Evolutionary conservation across 2,888 invertebrate genomes (phyloP).

Genomic region (Phymatocera aterrima): DNA sequence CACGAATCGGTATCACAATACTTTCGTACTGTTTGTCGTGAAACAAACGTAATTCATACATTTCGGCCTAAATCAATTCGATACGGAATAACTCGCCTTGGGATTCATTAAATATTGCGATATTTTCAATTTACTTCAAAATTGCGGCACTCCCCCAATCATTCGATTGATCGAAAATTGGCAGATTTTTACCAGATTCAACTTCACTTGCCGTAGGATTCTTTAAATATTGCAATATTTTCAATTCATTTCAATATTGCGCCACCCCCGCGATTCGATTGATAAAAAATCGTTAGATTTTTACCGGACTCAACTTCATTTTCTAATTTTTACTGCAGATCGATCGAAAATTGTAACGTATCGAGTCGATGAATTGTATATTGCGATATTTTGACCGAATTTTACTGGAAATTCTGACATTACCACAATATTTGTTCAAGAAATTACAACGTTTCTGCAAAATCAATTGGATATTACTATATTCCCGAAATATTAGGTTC

Average conservation of each 20-base stretch:
- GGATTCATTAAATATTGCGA: background rate
- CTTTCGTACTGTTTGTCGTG: background rate
- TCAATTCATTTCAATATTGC: background rate
- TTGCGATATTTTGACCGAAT: background rate
- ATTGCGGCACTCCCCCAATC: background rate
- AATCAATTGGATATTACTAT: background rate
- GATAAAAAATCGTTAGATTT: background rate
- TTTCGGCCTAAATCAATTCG: too few species aligned
- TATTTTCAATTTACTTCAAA: background rate
- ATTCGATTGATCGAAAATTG: background rate
- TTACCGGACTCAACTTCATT: too few species aligned
- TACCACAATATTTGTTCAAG: background rate
- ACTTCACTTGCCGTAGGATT: too few species aligned
- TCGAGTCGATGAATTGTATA: background rate
- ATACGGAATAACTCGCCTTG: too few species aligned
- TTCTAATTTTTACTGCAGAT: too few species aligned
- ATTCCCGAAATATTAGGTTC: background rate
- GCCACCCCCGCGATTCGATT: background rate
- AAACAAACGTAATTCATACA: too few species aligned
- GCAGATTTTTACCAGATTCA: background rate
- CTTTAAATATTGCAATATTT: background rate
- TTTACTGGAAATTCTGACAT: background rate
- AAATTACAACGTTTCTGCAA: background rate
- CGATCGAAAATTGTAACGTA: background rate
- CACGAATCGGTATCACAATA: background rate